Conservation (phyloP, 1,140 invertebrate species). For the Nasonia longicornis region DNA sequence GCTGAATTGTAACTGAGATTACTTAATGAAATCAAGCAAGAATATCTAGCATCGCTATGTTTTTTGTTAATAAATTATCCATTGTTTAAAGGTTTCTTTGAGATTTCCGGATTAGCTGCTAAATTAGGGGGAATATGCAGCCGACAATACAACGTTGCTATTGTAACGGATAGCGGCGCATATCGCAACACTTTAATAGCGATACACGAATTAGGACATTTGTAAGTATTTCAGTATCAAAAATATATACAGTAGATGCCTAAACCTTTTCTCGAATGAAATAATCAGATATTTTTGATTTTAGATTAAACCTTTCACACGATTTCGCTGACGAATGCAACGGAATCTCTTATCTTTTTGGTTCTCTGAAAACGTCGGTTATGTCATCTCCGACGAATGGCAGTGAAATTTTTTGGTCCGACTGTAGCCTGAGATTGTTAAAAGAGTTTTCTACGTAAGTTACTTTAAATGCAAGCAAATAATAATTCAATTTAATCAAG, state of each 20-base stretch:
- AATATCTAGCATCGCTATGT: neutral
- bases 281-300: neutral
- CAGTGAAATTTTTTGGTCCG: neutral
- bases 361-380: neutral
- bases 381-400: neutral
- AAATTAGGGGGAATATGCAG: neutral
- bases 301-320: neutral
- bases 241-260: neutral
- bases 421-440: neutral
- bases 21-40: neutral
- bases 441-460: conserved; percentile 7
- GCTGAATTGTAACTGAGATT: neutral
- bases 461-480: neutral
- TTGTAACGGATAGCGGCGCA: neutral
- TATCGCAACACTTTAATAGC: neutral
- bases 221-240: neutral
- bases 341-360: neutral
- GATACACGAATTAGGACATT: conserved; percentile 14
- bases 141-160: neutral
- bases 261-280: neutral
- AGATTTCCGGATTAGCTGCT: neutral
- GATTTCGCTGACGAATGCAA: neutral
- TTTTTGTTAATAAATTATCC: too few relatives aligned
- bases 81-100: neutral
- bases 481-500: too few relatives aligned